Conservation (phyloP, 2,888 invertebrate species). For the Pristionchus maxplancki region DNA sequence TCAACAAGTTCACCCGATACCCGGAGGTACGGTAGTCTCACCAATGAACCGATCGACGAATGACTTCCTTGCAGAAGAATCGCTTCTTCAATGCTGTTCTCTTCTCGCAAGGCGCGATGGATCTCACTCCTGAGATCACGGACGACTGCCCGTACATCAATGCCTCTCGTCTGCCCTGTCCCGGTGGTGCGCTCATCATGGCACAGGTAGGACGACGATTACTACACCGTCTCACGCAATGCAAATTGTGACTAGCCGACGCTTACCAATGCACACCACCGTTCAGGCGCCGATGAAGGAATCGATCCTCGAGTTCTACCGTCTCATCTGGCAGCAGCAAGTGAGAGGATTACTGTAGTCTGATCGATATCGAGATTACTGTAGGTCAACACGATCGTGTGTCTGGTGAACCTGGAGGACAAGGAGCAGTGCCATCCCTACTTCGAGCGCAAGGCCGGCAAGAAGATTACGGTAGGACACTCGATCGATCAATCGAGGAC, state of each 20-base stretch:
- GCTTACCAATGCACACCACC: background rate
- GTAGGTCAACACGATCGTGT: constrained; percentile 48
- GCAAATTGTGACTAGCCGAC: constrained; percentile 1
- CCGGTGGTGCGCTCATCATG: constrained; percentile 29
- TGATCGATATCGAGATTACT: background rate
- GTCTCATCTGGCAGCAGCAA: constrained; percentile 42
- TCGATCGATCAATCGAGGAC: background rate
- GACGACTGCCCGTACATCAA: constrained; percentile 38
- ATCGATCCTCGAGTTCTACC: constrained; percentile 45
- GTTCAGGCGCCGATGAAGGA: constrained; percentile 39
- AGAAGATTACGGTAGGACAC: constrained; percentile 41
- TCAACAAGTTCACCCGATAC: constrained; percentile 28
- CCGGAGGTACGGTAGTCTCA: constrained; percentile 2
- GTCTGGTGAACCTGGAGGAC: constrained; percentile 10
- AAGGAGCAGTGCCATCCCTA: constrained; percentile 30
- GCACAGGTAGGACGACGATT: constrained; percentile 39
- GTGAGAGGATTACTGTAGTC: constrained; percentile 5
- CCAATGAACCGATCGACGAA: background rate
- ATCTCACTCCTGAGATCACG: constrained; percentile 12
- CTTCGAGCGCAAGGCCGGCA: constrained; percentile 47
- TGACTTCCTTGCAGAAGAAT: constrained; percentile 45
- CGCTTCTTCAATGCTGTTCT: constrained; percentile 46
- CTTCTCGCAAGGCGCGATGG: constrained; percentile 38
- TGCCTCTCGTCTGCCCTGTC: constrained; percentile 5
- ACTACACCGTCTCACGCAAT: background rate